phyloP scores from a whole-genome alignment of 2,113 vertebrate genomes.

The Microcebus murinus region DNA sequence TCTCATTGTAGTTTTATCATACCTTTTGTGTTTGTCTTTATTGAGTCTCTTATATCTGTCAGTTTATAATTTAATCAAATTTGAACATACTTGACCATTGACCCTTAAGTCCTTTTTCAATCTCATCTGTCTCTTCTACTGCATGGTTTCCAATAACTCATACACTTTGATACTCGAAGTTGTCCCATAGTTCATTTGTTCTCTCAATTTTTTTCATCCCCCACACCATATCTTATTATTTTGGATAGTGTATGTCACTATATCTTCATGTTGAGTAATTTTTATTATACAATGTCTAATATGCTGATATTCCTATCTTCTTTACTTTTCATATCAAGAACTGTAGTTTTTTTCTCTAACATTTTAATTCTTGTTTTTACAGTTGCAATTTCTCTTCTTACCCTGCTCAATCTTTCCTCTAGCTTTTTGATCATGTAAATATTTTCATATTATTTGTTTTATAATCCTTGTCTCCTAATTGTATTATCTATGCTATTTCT shows the following conservation, averaged over 20 bases:
- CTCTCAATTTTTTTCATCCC: rapidly evolving
- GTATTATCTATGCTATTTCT: background rate
- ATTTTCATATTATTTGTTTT: background rate
- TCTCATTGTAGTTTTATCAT: background rate
- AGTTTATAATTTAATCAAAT: background rate
- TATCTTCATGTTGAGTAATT: background rate
- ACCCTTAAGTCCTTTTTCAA: background rate
- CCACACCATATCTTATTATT: background rate
- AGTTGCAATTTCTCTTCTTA: background rate
- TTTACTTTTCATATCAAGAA: background rate
- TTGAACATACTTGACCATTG: background rate
- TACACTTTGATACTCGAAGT: background rate
- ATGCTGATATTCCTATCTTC: background rate
- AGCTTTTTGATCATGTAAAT: too few species aligned
- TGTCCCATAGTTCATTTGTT: background rate
- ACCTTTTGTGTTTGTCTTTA: background rate
- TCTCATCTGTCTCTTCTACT: background rate
- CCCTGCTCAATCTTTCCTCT: background rate
- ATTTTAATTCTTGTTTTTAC: background rate
- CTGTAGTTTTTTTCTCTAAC: background rate
- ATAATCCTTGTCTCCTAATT: background rate
- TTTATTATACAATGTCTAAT: background rate
- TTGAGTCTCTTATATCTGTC: background rate
- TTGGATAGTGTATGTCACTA: background rate
- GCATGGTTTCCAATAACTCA: background rate